Percentiles rank a stretch among this genome's conserved stretches.
These are phyloP conservation scores for Diabrotica balteata DNA, from an alignment of 2,888 invertebrate species.

Conservation along the genomic window DNA sequence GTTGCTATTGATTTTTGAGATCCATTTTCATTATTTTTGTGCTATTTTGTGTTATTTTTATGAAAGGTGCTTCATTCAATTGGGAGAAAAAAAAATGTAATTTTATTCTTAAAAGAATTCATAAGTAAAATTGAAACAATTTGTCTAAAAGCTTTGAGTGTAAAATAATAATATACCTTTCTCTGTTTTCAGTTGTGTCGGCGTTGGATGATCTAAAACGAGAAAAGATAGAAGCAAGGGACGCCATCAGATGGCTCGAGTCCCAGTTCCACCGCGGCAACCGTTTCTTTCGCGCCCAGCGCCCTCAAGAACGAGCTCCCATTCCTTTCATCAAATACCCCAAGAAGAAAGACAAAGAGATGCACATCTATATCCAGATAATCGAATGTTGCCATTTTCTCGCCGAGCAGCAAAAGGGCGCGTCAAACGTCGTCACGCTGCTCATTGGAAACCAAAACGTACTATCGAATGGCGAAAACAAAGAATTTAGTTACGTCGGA, in stretches of 20 bases:
- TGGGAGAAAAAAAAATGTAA: too few relatives aligned
- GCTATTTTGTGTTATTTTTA: too few relatives aligned
- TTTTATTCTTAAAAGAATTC: too few relatives aligned
- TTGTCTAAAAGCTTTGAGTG: too few relatives aligned
- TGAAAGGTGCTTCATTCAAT: too few relatives aligned
- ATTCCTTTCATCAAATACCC: slow-evolving; percentile 77
- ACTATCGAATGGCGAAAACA: slow-evolving; percentile 60
- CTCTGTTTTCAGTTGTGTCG: slow-evolving; percentile 75
- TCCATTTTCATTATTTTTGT: too few relatives aligned
- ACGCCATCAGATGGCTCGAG: slow-evolving; percentile 94
- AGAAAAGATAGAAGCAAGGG: slow-evolving; percentile 82
- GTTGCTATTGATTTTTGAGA: too few relatives aligned
- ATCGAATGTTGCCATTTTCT: slow-evolving; percentile 85
- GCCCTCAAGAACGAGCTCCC: slow-evolving; percentile 79
- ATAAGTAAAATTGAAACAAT: too few relatives aligned
- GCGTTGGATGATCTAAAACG: slow-evolving; percentile 89
- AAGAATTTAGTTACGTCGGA: slow-evolving; percentile 77
- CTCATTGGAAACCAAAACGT: slow-evolving; percentile 70
- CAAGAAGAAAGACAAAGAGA: slow-evolving; percentile 77
- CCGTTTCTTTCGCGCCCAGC: slow-evolving; percentile 85
- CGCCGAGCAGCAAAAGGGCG: slow-evolving; percentile 66
- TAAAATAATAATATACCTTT: not conserved
- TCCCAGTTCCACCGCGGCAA: slow-evolving; percentile 86
- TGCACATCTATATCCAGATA: slow-evolving; percentile 79
- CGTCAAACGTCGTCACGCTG: slow-evolving; percentile 74